These are phyloP conservation scores for Tuta absoluta DNA, from an alignment of 2,888 invertebrate genomes.

Conservation along the genomic window DNA sequence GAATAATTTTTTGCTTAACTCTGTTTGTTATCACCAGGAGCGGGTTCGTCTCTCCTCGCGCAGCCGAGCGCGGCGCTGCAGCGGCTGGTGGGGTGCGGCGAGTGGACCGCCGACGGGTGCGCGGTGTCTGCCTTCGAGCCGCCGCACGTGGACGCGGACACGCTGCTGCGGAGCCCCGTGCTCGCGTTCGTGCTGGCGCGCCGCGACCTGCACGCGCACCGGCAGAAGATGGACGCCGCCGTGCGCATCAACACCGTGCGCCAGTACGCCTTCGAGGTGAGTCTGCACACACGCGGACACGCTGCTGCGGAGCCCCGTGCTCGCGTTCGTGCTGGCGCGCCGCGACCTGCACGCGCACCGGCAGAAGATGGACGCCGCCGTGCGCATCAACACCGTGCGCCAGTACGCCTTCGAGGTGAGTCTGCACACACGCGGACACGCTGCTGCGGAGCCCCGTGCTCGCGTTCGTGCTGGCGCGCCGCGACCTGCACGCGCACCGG, in stretches of 20 bases:
- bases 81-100: slow-evolving; percentile 83
- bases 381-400: slow-evolving; percentile 89
- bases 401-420: slow-evolving; percentile 92
- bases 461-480: slow-evolving; percentile 69
- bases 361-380: slow-evolving; percentile 93
- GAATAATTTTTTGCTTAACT: no score
- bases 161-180: slow-evolving; percentile 89
- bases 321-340: slow-evolving; percentile 63
- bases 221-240: slow-evolving; percentile 93
- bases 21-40: slow-evolving; percentile 82
- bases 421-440: slow-evolving; percentile 39
- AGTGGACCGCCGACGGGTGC: slow-evolving; percentile 45
- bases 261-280: slow-evolving; percentile 92
- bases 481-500: slow-evolving; percentile 91
- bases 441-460: slow-evolving; percentile 58
- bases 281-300: slow-evolving; percentile 37
- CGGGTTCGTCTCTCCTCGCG: slow-evolving; percentile 90
- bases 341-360: slow-evolving; percentile 92
- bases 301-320: slow-evolving; percentile 46
- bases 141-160: slow-evolving; percentile 72
- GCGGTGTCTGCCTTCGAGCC: slow-evolving; percentile 67
- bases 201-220: slow-evolving; percentile 91
- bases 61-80: slow-evolving; percentile 94
- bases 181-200: slow-evolving; percentile 92
- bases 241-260: slow-evolving; percentile 89